Percentiles rank a stretch among this genome's conserved stretches.
phyloP scores from a whole-genome alignment of 2,113 vertebrate genomes.

The Lanius collurio region DNA sequence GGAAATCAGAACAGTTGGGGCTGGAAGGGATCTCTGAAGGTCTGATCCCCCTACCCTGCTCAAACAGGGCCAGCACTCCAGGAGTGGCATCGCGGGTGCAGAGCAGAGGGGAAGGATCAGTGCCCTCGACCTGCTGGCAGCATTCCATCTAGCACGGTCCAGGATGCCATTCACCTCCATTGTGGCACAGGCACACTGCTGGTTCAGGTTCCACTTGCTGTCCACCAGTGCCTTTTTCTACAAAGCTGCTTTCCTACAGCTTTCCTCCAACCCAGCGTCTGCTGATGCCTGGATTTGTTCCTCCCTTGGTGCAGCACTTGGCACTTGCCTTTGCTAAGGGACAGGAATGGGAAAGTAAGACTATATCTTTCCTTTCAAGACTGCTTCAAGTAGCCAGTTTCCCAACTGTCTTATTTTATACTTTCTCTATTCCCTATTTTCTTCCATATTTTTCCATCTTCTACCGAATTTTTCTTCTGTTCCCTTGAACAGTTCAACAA shows the following conservation, averaged over 20 bases:
- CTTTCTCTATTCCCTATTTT: not conserved
- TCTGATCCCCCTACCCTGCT: not conserved
- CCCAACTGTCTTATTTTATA: not conserved
- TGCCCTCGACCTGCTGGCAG: fast-evolving
- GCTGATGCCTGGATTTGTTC: not conserved
- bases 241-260: not conserved
- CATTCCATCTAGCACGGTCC: fast-evolving
- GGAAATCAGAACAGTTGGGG: not conserved
- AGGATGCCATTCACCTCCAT: fast-evolving
- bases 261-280: not conserved
- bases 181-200: not conserved
- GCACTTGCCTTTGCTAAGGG: not conserved
- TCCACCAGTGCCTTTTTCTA: not conserved
- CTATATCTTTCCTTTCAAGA: not conserved
- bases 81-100: not conserved
- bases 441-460: not conserved
- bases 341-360: not conserved
- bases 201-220: not conserved
- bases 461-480: not conserved
- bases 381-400: not conserved
- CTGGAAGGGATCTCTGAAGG: not conserved
- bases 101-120: not conserved
- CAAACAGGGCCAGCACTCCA: not conserved
- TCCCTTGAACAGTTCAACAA: not conserved
- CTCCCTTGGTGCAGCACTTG: not conserved